Evolutionary conservation across 2,113 vertebrate species (phyloP).

Genomic region (Agapornis roseicollis): DNA sequence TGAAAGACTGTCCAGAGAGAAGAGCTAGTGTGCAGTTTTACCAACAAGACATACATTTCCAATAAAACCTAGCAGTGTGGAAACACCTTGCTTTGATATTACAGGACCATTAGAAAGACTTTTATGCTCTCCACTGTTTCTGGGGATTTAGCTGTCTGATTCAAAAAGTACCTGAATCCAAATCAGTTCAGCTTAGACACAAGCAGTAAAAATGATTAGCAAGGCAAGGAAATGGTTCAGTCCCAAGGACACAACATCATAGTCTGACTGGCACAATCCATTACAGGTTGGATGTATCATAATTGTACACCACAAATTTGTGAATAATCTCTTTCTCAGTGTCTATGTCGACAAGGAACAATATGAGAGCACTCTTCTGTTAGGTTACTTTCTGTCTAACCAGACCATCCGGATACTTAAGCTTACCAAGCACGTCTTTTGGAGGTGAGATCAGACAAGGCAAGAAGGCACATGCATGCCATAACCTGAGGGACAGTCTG

Average conservation of each 20-base stretch:
- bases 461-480: not conserved
- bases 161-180: not conserved
- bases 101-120: not conserved
- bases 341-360: not conserved
- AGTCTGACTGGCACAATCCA: slow-evolving; percentile 26
- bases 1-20: not conserved
- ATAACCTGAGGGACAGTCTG: not conserved
- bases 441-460: not conserved
- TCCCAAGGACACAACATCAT: slow-evolving; percentile 25
- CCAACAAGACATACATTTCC: not conserved
- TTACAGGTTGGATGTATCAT: slow-evolving; percentile 18
- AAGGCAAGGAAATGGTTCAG: slow-evolving; percentile 2
- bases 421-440: not conserved
- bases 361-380: not conserved
- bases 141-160: slow-evolving; percentile 10
- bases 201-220: slow-evolving; percentile 16
- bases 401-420: not conserved
- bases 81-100: not conserved
- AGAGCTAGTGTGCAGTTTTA: not conserved
- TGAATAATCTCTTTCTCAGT: slow-evolving; percentile 49
- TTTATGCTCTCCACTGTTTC: not conserved
- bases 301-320: slow-evolving; percentile 43
- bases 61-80: not conserved
- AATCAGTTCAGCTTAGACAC: not conserved
- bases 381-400: slow-evolving; percentile 16